Evolutionary conservation across 2,113 vertebrate species (phyloP).

Genomic region (Azemiops feae): DNA sequence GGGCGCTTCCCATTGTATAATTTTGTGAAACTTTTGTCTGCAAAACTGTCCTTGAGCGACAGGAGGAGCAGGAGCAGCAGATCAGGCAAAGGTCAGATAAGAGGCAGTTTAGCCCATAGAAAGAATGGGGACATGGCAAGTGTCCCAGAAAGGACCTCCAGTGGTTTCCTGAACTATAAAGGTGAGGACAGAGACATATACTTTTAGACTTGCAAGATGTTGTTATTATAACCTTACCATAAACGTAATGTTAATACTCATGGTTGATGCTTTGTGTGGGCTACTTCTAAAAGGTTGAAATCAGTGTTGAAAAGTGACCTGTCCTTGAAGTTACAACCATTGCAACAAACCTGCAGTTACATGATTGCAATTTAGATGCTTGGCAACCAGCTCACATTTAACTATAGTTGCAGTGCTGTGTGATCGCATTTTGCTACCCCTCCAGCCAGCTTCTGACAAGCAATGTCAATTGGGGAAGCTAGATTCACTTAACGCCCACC

Average conservation of each 20-base stretch:
- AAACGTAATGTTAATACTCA: not conserved
- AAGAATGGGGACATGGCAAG: not conserved
- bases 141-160: not conserved
- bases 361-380: not conserved
- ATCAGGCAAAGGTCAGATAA: not conserved
- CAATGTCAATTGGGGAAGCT: not conserved
- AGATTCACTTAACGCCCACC: not conserved
- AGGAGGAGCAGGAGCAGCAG: not conserved
- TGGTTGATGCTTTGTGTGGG: not conserved
- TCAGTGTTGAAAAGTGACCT: not conserved
- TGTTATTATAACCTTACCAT: not conserved
- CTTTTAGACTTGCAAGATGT: too few species aligned
- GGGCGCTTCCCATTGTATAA: not conserved
- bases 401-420: not conserved
- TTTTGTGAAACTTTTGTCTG: not conserved
- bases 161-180: not conserved
- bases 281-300: not conserved
- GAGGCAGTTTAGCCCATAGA: not conserved
- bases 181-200: not conserved
- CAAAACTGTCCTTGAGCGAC: not conserved
- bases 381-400: not conserved
- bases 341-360: not conserved
- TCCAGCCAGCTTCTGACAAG: not conserved
- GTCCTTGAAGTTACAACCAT: not conserved
- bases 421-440: not conserved